Base-by-base conservation (phyloP, 2,797 vertebrate species). In the Cyclopterus lumpus region DNA sequence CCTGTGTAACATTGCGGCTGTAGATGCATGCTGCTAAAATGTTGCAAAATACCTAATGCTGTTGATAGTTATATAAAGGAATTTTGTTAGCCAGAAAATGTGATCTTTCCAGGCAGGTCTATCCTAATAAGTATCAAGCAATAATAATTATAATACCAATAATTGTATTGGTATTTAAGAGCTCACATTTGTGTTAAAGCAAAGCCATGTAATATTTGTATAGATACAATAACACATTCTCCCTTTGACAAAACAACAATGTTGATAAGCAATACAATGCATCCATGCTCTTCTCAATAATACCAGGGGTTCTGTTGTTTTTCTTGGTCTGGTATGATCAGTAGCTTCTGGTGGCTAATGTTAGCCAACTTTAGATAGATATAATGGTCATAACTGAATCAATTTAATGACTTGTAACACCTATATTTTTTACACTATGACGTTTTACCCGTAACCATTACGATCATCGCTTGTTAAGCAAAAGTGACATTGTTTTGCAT, bases 1-100 rank as follows among this genome's bases (percentile, higher is more conserved):
- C 79, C 76, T 67, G 73, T 68, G 65, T 58, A 14, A 60, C 3
- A 22, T 15, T 55, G 22, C 8, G 48, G 59, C 18, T 64, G 61
- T 22, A 38, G 62, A 55, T 30, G 26, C 14, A 26, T 55, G 53
- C 53, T 53, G 18, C 53, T 30, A 18, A 55, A 55, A 54, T 8
- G 26, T 49, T 18, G 15, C 42, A 44, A 71, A 22, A 49, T 8
- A 60, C 15, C 22, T 83, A 62, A 71, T 68, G 63, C 34, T 20
- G 53, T 30, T 34, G 8, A 20, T 57, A 10, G 57, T 34, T 9
- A 34, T n/a, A 30, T 58, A 11, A 34, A 30, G 53, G 14, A 55
- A 16, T 55, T 16, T 8, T 55, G 15, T 28, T 16, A 3, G 3
- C 12, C 24, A 54, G 14, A 7, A 54, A 16, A 28, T 28, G 51